Evolutionary conservation across 2,797 vertebrate species (phyloP).

Genomic region (Cuculus canorus): DNA sequence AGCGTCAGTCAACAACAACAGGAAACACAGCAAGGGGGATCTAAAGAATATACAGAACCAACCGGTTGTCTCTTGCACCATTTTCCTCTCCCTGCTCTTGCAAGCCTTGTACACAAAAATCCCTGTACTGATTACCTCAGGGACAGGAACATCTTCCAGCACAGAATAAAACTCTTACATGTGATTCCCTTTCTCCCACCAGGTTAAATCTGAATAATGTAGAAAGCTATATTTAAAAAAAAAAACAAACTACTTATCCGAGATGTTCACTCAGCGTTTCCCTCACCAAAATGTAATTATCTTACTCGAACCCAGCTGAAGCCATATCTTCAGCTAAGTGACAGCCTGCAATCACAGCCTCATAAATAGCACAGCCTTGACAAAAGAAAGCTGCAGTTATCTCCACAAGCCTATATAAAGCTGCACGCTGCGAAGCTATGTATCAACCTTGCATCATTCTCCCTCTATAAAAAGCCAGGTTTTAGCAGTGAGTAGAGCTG

Average conservation of each 20-base stretch:
- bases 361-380: slow-evolving; percentile 26
- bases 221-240: neutral
- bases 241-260: neutral
- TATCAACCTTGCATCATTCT: neutral
- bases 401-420: neutral
- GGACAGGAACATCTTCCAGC: neutral
- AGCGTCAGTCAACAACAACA: neutral
- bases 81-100: neutral
- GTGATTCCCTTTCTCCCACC: neutral
- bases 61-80: neutral
- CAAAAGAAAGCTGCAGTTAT: slow-evolving; percentile 20
- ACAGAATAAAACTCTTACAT: neutral
- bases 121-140: neutral
- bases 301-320: neutral
- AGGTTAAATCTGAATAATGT: neutral
- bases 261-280: slow-evolving; percentile 11
- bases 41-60: slow-evolving; percentile 24
- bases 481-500: neutral
- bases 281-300: neutral
- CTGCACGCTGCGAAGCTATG: neutral
- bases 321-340: slow-evolving; percentile 12
- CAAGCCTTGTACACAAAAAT: neutral
- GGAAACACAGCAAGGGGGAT: neutral
- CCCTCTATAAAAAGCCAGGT: neutral
- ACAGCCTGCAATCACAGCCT: slow-evolving; percentile 59